Conservation (phyloP, 2,113 vertebrate species). For the Chiloscyllium plagiosum region DNA sequence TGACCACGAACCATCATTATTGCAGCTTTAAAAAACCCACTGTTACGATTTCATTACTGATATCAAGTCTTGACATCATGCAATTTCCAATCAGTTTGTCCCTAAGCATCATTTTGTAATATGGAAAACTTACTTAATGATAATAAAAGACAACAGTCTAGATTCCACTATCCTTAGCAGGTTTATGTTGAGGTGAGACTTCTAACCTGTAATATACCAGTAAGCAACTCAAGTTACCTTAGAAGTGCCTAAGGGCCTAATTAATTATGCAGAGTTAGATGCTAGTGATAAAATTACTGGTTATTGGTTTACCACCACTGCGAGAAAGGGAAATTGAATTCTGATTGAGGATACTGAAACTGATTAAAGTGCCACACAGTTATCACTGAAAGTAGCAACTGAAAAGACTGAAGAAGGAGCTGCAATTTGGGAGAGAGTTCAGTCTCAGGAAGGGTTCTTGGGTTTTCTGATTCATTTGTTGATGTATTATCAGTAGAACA, state of each 20-base stretch:
- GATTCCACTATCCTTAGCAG: neutral
- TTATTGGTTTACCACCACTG: neutral
- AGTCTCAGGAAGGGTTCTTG: neutral
- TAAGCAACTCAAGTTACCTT: neutral
- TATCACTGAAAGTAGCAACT: neutral
- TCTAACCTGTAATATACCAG: neutral
- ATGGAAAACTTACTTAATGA: slow-evolving; percentile 14
- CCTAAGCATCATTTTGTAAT: neutral
- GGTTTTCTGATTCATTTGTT: neutral
- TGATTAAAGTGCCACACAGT: neutral
- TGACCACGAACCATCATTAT: slow-evolving; percentile 6
- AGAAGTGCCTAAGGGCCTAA: neutral
- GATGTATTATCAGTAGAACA: neutral
- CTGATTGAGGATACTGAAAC: neutral
- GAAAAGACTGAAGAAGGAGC: neutral
- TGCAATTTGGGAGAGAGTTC: neutral
- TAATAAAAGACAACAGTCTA: neutral
- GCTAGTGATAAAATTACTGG: neutral
- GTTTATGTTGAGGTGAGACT: neutral
- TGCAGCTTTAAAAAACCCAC: neutral
- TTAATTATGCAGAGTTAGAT: neutral
- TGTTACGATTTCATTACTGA: neutral
- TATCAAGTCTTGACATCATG: neutral
- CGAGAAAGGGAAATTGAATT: neutral
- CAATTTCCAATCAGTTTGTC: slow-evolving; percentile 1